Conservation (phyloP, 2,797 vertebrate species). For the Sardinella longiceps region DNA sequence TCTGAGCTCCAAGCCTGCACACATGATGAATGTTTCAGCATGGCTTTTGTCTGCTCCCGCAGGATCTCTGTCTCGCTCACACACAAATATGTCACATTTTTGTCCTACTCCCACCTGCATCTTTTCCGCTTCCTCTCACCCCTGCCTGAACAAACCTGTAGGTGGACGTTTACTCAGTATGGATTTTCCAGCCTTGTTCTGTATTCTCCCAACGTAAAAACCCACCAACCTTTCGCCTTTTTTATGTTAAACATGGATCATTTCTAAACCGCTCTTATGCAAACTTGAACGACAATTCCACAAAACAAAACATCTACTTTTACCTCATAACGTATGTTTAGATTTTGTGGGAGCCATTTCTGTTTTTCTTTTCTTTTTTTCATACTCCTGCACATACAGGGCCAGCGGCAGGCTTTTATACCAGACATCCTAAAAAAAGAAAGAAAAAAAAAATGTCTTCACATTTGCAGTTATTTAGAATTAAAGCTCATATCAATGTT, state of each 20-base stretch:
- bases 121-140: neutral
- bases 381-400: neutral
- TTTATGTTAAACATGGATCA: neutral
- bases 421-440: neutral
- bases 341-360: neutral
- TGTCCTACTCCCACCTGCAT: neutral
- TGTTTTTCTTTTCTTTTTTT: no score
- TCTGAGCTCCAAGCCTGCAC: neutral
- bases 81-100: neutral
- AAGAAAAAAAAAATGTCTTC: no score
- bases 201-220: neutral
- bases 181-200: neutral
- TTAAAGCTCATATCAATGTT: neutral
- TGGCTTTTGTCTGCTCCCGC: no score
- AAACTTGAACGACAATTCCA: neutral
- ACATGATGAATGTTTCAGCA: neutral
- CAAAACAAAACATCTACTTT: neutral
- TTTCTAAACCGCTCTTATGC: neutral
- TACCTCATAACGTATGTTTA: neutral
- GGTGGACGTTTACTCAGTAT: neutral
- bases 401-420: neutral
- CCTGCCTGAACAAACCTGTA: neutral
- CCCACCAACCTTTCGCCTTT: neutral
- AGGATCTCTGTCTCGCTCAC: neutral
- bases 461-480: neutral